Base-by-base conservation (phyloP, 2,888 invertebrate species). In the Ichneumoninae sp. region DNA sequence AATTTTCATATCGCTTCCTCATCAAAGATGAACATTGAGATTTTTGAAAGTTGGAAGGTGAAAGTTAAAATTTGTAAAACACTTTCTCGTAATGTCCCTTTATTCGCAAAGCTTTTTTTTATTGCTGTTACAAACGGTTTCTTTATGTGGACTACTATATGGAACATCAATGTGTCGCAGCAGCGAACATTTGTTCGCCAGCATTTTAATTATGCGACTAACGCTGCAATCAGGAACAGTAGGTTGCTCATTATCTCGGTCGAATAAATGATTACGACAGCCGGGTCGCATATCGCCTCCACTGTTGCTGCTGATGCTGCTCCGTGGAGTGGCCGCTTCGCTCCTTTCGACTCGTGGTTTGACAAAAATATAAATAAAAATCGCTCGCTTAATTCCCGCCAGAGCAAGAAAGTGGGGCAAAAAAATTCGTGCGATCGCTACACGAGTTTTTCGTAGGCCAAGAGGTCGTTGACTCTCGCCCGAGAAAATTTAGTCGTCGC, bases 221-320 rank as follows among this genome's bases (percentile, higher is more conserved):
- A 71, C 65, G 68, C 30, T 68, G 65, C 50, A 65, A 66, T 71
- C 71, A 54, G 71, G 33, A 50, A 63, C 19, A 26, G 79, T 40
- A 30, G 30, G 19, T 71, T 54, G n/a, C 44, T 71, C 44, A 26
- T 13, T 54, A 66, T 71, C 69, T 13, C 65, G 13, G 60, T 60
- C 66, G 63, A 73, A 83, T 76, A 73, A 78, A 79, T 75, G 71
- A 57, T 40, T 65, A 50, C 30, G 68, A 36, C 70, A 78, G 70
- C 54, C 65, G 68, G 81, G 78, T 83, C 82, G 71, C 19, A 54
- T 40, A 26, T 79, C 71, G 79, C 4, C 71, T 7, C 33, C 3
- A 8, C 44, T 30, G 7, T 19, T 68, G 40, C 40, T 57, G 52
- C 36, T 30, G 54, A 19, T 47, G 54, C 52, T 19, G 40, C 60